Evolutionary conservation across 2,113 vertebrate species (phyloP), one percentile per base, ranked within the genome.

Genomic region (Xenopus borealis): DNA sequence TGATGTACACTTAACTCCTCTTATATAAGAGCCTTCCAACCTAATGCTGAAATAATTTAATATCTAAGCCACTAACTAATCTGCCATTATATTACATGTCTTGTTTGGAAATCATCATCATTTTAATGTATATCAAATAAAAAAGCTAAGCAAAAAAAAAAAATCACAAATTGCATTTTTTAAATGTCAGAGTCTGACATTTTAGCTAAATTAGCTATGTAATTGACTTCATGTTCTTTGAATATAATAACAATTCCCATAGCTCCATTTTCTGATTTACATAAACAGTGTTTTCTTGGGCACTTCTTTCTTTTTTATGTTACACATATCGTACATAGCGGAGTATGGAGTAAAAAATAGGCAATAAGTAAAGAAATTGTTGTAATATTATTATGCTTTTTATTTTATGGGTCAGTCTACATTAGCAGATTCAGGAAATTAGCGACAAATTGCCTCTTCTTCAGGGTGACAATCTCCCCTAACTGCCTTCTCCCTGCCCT

Each of bases 81-180:
- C 53, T n/a, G 17, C 14, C 53, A 16, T 55, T 16, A 59, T 12
- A 70, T 61, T 70, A 23, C 17, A 71, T 20, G 57, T 45, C 53
- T 46, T 18, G 4, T 69, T 12, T 44, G 13, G 14, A 62, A 40
- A 47, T 47, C 13, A 47, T 47, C 13, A n/a, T 16, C 61, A 62
- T 62, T 71, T 40, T 71, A 40, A 61, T 61, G 58, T 71, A 71
- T 40, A 62, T 71, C 58, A 71, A 47, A 71, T 71, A 20, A 71
- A 62, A 33, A 47, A 10, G 7, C 19, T 50, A 59, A 23, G n/a
- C n/a, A 27, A 71, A 44, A 62, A 19, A 17, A 46, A 45, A 27
- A 27, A 1, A 45, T 19, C 44, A 46, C 40, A 27, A 71, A 50
- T 47, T 46, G 46, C 11, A 23, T 71, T 71, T 62, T 13, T 27